Percentiles rank a stretch among this genome's conserved stretches.
These are phyloP conservation scores for Anastrepha ludens DNA, from an alignment of 1,140 invertebrate genomes.

Conservation along the genomic window DNA sequence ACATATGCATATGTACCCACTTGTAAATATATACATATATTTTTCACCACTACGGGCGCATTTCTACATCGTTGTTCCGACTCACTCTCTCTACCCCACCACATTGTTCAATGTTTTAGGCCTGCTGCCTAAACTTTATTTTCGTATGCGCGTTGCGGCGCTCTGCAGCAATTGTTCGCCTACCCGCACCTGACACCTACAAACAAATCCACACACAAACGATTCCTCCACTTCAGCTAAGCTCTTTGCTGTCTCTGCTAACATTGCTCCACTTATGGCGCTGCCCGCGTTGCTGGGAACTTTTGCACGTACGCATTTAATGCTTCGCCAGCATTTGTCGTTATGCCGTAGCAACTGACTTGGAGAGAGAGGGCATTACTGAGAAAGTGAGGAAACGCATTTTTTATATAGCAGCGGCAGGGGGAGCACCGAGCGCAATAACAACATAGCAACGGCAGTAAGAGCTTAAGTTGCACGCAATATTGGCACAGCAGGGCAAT, in stretches of 20 bases:
- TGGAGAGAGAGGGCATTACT: not conserved
- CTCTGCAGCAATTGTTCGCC: not conserved
- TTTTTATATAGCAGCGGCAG: constrained; percentile 54
- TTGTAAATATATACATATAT: not conserved
- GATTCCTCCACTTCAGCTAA: not conserved
- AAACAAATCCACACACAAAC: not conserved
- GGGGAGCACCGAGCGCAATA: not conserved
- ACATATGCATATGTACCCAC: not conserved
- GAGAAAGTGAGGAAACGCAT: constrained; percentile 53
- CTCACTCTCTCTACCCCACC: not conserved
- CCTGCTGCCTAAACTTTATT: constrained; percentile 1
- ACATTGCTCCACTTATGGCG: constrained; percentile 51
- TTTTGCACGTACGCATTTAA: constrained; percentile 35
- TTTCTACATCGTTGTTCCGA: constrained; percentile 16
- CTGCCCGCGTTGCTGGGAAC: constrained; percentile 5
- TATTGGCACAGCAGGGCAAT: constrained; percentile 1
- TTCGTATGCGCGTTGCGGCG: constrained; percentile 13
- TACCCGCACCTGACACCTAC: not conserved
- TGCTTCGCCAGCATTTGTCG: constrained; percentile 38
- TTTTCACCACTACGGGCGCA: not conserved
- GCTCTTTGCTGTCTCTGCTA: constrained; percentile 31
- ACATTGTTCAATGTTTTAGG: not conserved
- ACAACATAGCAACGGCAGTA: constrained; percentile 16
- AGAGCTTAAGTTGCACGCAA: constrained; percentile 32
- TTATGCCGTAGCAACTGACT: not conserved